Evolutionary conservation across 2,888 invertebrate species (phyloP).

Genomic region (Elegia similella): DNA sequence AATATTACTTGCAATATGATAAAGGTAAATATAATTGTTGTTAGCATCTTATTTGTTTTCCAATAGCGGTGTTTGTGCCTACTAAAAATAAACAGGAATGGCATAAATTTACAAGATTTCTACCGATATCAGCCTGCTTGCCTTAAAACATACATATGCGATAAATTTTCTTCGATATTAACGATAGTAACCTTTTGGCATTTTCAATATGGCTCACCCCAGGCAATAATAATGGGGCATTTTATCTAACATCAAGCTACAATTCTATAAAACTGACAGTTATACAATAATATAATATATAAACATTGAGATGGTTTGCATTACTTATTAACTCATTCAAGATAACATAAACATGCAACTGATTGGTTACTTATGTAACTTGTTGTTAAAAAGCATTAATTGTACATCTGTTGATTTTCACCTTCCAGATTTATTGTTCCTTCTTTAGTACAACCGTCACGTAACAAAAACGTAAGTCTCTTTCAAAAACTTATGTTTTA

Average conservation of each 20-base stretch:
- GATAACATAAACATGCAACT: slow-evolving; percentile 14
- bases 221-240: slow-evolving; percentile 4
- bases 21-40: slow-evolving; percentile 47
- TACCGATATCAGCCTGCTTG: background rate
- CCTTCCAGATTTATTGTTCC: slow-evolving; percentile 1
- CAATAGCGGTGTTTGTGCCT: slow-evolving; percentile 24
- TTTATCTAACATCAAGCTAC: background rate
- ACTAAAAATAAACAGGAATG: slow-evolving; percentile 9
- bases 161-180: slow-evolving; percentile 14
- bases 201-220: slow-evolving; percentile 68
- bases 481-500: background rate
- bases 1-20: slow-evolving; percentile 42
- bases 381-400: slow-evolving; percentile 9
- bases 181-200: slow-evolving; percentile 52
- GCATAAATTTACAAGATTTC: background rate
- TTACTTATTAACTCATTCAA: slow-evolving; percentile 9
- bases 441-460: background rate
- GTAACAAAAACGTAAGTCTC: background rate
- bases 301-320: background rate
- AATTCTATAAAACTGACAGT: background rate
- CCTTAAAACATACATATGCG: background rate
- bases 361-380: slow-evolving; percentile 13
- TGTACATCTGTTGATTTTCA: slow-evolving; percentile 15
- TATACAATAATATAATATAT: background rate
- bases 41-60: slow-evolving; percentile 26